A percentile compares a stretch with the other conserved stretches of the same genome.
phyloP scores from a whole-genome alignment of 2,797 vertebrate species.

The Lindbergichthys nudifrons region DNA sequence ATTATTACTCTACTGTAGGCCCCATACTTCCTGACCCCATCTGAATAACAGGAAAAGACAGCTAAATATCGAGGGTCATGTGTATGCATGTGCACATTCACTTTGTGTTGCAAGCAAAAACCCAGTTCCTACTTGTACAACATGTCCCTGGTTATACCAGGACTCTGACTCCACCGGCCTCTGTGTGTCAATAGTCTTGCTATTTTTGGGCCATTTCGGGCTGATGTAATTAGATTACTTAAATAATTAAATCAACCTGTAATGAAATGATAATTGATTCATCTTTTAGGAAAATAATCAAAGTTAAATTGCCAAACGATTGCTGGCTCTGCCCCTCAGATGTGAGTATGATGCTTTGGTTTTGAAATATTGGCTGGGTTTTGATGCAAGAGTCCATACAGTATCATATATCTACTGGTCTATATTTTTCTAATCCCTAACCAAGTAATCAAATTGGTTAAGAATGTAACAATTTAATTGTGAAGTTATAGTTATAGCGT shows the following conservation, averaged over 20 bases:
- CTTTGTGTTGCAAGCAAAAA: slow-evolving; percentile 28
- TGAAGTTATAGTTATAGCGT: background rate
- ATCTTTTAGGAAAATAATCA: background rate
- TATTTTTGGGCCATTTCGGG: background rate
- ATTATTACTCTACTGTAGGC: slow-evolving; percentile 50
- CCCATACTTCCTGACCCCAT: slow-evolving; percentile 51
- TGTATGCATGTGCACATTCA: slow-evolving; percentile 16
- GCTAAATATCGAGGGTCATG: slow-evolving; percentile 27
- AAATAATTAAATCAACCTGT: background rate
- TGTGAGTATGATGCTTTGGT: too few relatives aligned
- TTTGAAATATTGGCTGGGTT: too few relatives aligned
- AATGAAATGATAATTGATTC: background rate
- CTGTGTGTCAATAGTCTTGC: background rate
- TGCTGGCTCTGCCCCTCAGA: background rate
- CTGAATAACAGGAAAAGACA: slow-evolving; percentile 73
- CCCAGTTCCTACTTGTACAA: slow-evolving; percentile 14
- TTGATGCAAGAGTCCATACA: too few relatives aligned
- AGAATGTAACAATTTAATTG: background rate
- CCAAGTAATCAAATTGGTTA: slow-evolving; percentile 4
- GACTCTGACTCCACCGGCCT: slow-evolving; percentile 33
- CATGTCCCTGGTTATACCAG: background rate
- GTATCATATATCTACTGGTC: background rate
- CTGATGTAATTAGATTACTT: background rate
- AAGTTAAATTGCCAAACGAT: background rate
- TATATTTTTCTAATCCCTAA: background rate